phyloP scores from a whole-genome alignment of 2,797 vertebrate species.

The Balearica regulorum region DNA sequence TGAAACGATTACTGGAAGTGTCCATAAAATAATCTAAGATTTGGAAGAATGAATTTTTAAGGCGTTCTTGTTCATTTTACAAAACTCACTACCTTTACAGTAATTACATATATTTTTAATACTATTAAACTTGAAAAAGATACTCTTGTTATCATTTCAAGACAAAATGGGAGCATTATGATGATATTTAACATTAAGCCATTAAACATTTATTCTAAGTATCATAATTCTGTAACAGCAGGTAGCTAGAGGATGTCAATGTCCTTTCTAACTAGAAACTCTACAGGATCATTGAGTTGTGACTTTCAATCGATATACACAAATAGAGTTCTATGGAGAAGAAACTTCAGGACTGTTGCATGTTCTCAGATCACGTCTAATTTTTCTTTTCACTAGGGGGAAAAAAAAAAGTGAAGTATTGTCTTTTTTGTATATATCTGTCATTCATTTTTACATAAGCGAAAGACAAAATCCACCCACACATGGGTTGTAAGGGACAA shows the following conservation, averaged over 20 bases:
- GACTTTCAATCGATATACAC: fast-evolving
- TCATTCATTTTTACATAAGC: background rate
- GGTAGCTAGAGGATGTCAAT: background rate
- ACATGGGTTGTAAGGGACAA: background rate
- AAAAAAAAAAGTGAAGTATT: background rate
- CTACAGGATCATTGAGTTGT: background rate
- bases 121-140: background rate
- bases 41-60: background rate
- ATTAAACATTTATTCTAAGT: background rate
- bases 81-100: background rate
- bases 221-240: background rate
- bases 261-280: background rate
- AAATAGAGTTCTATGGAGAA: background rate
- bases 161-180: background rate
- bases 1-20: background rate
- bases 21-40: background rate
- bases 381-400: background rate
- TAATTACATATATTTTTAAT: background rate
- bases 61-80: background rate
- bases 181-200: background rate
- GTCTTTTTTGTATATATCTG: background rate
- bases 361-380: background rate
- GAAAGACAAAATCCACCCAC: background rate
- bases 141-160: background rate
- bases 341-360: background rate